Evolutionary conservation across 2,113 vertebrate genomes (phyloP), one percentile per base, ranked within the genome.

Genomic region (Mugil cephalus): DNA sequence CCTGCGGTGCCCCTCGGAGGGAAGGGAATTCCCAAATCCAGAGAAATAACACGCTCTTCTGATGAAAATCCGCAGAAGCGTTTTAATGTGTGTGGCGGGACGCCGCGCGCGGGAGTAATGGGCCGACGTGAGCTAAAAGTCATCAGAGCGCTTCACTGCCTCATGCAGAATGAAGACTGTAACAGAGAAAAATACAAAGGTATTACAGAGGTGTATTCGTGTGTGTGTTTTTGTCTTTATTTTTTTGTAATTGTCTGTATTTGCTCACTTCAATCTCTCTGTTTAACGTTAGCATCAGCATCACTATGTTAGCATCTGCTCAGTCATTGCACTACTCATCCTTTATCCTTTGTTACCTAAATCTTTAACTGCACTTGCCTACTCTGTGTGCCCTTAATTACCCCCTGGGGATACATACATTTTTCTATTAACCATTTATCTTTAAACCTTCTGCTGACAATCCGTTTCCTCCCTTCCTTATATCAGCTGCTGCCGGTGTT

Each of bases 1-100:
- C 94, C 95, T 96, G 95, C 84, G 95, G 95, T 94, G 94, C 93
- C 87, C 90, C 93, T 95, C 93, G 93, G 94, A 96, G 90, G 89
- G 81, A 80, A 92, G 90, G 92, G 87, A 51, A 59, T 95, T 93
- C 88, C 92, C 88, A 83, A 84, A 87, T 83, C 81, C 76, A 68
- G 80, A 88, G 84, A 90, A 89, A 90, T 73, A 92, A 90, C 86
- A 89, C 71, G 63, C 65, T 75, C 70, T 69, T 63, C 77, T 87
- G 82, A 89, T 83, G 82, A 91, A 88, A 84, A 89, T 90, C 88
- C 73, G 4, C 82, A 84, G 87, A 92, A 83, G 89, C 90, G 85
- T 88, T 91, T 91, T 88, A 89, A 88, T 85, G 87, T 81, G 83
- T 90, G 89, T 88, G 84, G 56, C 62, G 47, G 66, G 69, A 80